Base-by-base conservation (phyloP, 2,888 invertebrate species). In the Pachymerium ferrugineum region DNA sequence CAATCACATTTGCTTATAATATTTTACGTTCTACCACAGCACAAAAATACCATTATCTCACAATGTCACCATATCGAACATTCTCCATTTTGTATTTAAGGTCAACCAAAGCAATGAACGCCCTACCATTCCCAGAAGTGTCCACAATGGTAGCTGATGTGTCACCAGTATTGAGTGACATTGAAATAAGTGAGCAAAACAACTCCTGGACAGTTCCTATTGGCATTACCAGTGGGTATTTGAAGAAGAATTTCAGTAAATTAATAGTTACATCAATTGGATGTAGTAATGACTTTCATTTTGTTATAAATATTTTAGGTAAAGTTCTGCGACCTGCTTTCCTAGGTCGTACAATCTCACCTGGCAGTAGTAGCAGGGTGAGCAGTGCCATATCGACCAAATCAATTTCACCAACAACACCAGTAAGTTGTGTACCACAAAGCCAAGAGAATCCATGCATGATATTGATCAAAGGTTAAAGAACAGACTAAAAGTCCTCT, bases 101-200 rank as follows among this genome's bases (percentile, higher is more conserved):
- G 14, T 38, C 10, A 8, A 29, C 14, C 10, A 70, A 42, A 19
- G 74, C 38, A n/a, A 35, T 38, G 12, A n/a, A 38, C 3, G n/a
- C 38, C 6, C 38, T 69, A n/a, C 33, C 71, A 8, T 47, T 22
- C n/a, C 62, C 54, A 12, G 74, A 74, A 12, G 67, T 74, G 6
- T 38, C 35, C 1, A 74, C 74, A n/a, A 74, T 74, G 74, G 71
- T 74, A 19, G 72, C 72, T 14, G 74, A 74, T n/a, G 72, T 74
- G 14, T 74, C 74, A 4, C 74, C 72, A n/a, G 74, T 74, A 12
- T 67, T 72, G 10, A 72, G 72, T 29, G 74, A 74, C 69, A 72
- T 74, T 25, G 74, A 74, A 42, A 38, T 68, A 10, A 72, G 72
- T 14, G 71, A 74, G 28, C 62, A 62, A 28, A 62, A 6, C 62